Conservation (phyloP, 2,797 vertebrate genomes). For the Phoebastria nigripes region DNA sequence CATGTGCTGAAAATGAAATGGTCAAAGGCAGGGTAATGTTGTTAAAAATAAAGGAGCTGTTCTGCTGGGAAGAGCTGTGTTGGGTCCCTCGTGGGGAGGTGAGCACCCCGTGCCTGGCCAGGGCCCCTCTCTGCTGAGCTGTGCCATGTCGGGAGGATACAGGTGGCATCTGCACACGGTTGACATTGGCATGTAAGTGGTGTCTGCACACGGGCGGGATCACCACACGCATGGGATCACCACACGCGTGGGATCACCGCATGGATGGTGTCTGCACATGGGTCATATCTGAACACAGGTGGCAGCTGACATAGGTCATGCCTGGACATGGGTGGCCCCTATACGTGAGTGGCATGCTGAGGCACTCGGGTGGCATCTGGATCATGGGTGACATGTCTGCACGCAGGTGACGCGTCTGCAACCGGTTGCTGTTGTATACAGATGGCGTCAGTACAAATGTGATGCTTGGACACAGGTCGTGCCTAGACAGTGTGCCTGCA, state of each 20-base stretch:
- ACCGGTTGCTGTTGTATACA: rapidly evolving
- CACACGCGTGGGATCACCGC: too few species aligned
- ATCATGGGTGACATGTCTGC: rapidly evolving
- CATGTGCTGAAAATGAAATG: neutral
- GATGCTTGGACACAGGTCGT: rapidly evolving
- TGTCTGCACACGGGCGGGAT: neutral
- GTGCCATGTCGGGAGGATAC: neutral
- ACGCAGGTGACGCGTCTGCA: rapidly evolving
- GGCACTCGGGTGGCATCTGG: neutral
- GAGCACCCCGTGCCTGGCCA: neutral
- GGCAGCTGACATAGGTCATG: neutral
- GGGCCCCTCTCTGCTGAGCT: neutral
- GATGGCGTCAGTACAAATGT: rapidly evolving
- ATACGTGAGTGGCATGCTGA: rapidly evolving
- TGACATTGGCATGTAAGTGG: rapidly evolving
- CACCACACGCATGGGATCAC: neutral
- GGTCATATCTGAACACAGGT: neutral
- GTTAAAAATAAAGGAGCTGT: slow-evolving; percentile 27
- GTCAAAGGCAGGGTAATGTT: neutral
- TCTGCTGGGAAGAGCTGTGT: neutral
- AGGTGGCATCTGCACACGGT: rapidly evolving
- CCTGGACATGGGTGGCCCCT: rapidly evolving
- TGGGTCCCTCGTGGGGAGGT: neutral
- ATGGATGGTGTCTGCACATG: too few species aligned
- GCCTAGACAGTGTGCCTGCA: neutral